These are phyloP conservation scores for Agapostemon virescens DNA, from an alignment of 2,888 invertebrate genomes.

Conservation along the genomic window DNA sequence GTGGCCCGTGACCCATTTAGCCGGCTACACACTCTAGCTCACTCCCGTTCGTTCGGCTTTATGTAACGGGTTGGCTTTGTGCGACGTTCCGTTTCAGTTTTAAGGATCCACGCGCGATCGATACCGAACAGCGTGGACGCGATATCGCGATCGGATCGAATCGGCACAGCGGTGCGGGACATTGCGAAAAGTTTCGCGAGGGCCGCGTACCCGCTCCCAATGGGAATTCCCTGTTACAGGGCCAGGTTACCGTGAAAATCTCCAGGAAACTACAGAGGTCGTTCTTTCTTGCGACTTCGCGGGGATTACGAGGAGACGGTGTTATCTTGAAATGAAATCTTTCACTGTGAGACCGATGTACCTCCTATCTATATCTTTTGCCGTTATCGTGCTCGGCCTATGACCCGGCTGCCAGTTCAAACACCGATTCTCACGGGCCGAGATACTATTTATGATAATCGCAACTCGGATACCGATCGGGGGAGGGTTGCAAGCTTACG, in stretches of 20 bases:
- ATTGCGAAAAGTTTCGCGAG: slow-evolving; percentile 13
- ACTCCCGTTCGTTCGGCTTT: slow-evolving; percentile 28
- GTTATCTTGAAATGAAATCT: slow-evolving; percentile 61
- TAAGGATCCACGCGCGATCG: slow-evolving; percentile 41
- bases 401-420: slow-evolving; percentile 41
- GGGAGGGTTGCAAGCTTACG: slow-evolving; percentile 33
- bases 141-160: slow-evolving; percentile 24
- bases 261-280: not conserved
- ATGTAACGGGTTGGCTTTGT: slow-evolving; percentile 35
- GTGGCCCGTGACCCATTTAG: slow-evolving; percentile 55
- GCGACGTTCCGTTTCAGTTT: slow-evolving; percentile 27
- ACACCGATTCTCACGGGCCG: slow-evolving; percentile 38
- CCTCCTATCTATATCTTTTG: slow-evolving; percentile 45
- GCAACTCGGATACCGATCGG: slow-evolving; percentile 44
- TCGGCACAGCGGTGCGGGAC: not conserved
- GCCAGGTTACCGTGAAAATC: slow-evolving; percentile 11
- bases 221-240: slow-evolving; percentile 16
- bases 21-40: slow-evolving; percentile 21
- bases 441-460: slow-evolving; percentile 61
- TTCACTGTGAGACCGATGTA: slow-evolving; percentile 43
- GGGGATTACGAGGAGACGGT: slow-evolving; percentile 14
- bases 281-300: not conserved
- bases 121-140: not conserved
- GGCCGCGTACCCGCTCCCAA: not conserved
- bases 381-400: slow-evolving; percentile 44